Evolutionary conservation across 64 coral and sea anemone genomes (phyloP).

Genomic region (Exaiptasia diaphana): DNA sequence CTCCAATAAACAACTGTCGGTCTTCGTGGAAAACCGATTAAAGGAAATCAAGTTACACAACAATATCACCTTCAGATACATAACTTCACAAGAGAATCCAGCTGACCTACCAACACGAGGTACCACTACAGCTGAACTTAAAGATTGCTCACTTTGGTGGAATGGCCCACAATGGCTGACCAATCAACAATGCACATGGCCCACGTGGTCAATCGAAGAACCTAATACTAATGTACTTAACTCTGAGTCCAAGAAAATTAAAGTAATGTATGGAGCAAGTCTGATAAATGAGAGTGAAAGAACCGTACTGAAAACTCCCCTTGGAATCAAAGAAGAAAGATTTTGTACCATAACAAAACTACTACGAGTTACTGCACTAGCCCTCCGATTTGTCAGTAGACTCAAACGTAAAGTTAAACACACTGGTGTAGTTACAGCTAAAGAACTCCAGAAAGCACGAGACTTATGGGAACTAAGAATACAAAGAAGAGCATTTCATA

Average conservation of each 20-base stretch:
- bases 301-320: background rate
- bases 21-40: slow-evolving; percentile 20
- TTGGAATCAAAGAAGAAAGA: slow-evolving; percentile 41
- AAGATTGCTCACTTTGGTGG: slow-evolving; percentile 28
- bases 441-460: background rate
- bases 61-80: slow-evolving; percentile 10
- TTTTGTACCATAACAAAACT: slow-evolving; percentile 33
- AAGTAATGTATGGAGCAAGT: slow-evolving; percentile 15
- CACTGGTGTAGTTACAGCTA: background rate
- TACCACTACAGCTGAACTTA: slow-evolving; percentile 14
- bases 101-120: slow-evolving; percentile 59
- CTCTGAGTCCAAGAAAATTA: slow-evolving; percentile 5
- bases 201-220: slow-evolving; percentile 31
- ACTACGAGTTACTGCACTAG: slow-evolving; percentile 49
- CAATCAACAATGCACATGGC: slow-evolving; percentile 22
- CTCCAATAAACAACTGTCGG: slow-evolving; percentile 1
- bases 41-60: background rate
- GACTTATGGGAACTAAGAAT: slow-evolving; percentile 9
- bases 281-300: background rate
- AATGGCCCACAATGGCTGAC: slow-evolving; percentile 39
- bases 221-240: slow-evolving; percentile 1
- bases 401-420: slow-evolving; percentile 24
- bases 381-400: slow-evolving; percentile 27
- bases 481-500: slow-evolving; percentile 24
- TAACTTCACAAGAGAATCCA: slow-evolving; percentile 50